Evolutionary conservation across 1,140 invertebrate species (phyloP).

Genomic region (Orussus abietinus): DNA sequence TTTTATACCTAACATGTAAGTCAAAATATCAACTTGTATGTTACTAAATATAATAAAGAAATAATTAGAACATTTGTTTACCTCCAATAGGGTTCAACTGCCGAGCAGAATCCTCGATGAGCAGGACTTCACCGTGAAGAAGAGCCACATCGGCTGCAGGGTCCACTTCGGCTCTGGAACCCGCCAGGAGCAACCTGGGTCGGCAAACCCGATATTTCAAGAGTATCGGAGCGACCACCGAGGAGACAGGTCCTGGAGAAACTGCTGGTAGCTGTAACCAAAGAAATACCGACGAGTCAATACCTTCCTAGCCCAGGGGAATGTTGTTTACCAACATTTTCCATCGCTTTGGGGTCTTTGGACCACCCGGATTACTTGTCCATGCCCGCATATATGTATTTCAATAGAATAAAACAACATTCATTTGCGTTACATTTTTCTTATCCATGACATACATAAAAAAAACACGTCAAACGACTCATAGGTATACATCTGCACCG

Average conservation of each 20-base stretch:
- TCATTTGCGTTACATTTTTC: too few relatives aligned
- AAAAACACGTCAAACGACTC: too few relatives aligned
- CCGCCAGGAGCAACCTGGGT: constrained; percentile 55
- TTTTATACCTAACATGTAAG: too few relatives aligned
- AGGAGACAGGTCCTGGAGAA: constrained; percentile 46
- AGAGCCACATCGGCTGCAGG: constrained; percentile 55
- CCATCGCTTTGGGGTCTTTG: too few relatives aligned
- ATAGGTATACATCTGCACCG: too few relatives aligned
- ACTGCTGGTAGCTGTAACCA: constrained; percentile 39
- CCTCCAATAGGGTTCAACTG: constrained; percentile 51
- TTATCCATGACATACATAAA: too few relatives aligned
- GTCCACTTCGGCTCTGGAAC: constrained; percentile 61
- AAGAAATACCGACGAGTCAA: too few relatives aligned
- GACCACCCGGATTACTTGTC: too few relatives aligned
- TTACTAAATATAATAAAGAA: background rate
- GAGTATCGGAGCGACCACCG: constrained; percentile 55
- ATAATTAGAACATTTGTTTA: constrained; percentile 24
- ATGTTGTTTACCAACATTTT: too few relatives aligned
- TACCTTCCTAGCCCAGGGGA: too few relatives aligned
- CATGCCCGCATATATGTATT: too few relatives aligned
- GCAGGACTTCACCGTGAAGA: constrained; percentile 60
- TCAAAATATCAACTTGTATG: background rate
- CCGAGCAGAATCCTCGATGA: constrained; percentile 57
- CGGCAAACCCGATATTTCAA: constrained; percentile 49
- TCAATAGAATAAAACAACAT: too few relatives aligned